phyloP scores from a whole-genome alignment of 2,113 vertebrate genomes.

The Glaucomys volans region DNA sequence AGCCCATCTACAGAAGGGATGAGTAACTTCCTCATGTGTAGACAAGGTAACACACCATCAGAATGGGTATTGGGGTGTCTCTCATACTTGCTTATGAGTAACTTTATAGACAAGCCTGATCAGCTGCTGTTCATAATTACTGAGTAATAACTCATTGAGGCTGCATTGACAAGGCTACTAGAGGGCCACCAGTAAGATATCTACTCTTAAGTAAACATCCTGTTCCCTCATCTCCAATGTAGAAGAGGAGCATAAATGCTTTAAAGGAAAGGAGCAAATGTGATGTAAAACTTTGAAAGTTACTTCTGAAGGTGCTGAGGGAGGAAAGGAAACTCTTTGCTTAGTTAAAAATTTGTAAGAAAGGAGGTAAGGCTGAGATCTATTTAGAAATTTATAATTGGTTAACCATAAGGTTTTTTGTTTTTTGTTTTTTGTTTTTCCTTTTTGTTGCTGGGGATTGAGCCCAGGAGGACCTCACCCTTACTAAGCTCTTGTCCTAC shows the following conservation, averaged over 20 bases:
- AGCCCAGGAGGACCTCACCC: not conserved
- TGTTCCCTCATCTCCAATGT: not conserved
- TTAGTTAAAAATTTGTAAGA: not conserved
- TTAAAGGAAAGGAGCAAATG: not conserved
- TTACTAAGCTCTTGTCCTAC: not conserved
- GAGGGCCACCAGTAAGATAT: not conserved
- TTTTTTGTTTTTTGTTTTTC: no score
- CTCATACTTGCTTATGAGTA: constrained; percentile 80
- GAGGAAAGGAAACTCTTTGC: not conserved
- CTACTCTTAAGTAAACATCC: constrained; percentile 26
- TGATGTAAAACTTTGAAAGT: not conserved
- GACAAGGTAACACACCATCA: not conserved
- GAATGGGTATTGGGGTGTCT: constrained; percentile 52
- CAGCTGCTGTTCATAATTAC: constrained; percentile 56
- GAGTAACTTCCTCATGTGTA: not conserved
- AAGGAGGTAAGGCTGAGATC: not conserved
- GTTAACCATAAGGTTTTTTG: not conserved
- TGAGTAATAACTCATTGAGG: constrained; percentile 62
- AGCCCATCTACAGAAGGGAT: not conserved
- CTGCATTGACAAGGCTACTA: not conserved
- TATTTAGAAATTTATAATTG: not conserved
- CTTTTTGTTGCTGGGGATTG: not conserved
- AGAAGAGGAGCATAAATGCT: not conserved
- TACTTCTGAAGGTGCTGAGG: not conserved
- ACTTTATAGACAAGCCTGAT: constrained; percentile 32